Evolutionary conservation across 2,888 invertebrate genomes (phyloP), one percentile per base, ranked within the genome.

Genomic region (Lamproptera curius): DNA sequence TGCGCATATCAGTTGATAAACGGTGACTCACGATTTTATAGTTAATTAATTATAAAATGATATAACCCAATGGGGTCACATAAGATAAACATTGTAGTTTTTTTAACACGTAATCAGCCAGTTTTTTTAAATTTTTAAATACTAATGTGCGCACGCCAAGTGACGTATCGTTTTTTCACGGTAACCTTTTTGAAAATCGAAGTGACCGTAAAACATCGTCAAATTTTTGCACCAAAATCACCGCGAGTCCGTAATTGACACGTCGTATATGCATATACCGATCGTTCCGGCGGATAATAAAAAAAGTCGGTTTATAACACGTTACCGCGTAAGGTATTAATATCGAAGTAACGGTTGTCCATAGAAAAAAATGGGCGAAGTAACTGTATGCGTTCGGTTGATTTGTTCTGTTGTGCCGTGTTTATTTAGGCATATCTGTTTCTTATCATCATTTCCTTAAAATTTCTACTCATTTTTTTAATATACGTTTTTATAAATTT

Each of bases 251-350:
- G 16, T 23, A 43, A 43, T 36, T 36, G 42, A 20, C 41, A 16
- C 28, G 1, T 41, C 41, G 11, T 42, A 33, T 28, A 34, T 31
- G 31, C 13, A 11, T 26, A 20, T 39, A n/a, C n/a, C n/a, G n/a
- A n/a, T n/a, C n/a, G n/a, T n/a, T n/a, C n/a, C n/a, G n/a, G n/a
- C n/a, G n/a, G n/a, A n/a, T n/a, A n/a, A n/a, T n/a, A n/a, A n/a
- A n/a, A n/a, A n/a, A n/a, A n/a, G n/a, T n/a, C n/a, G n/a, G n/a
- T n/a, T n/a, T n/a, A n/a, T n/a, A n/a, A n/a, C n/a, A n/a, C 46
- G 48, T 46, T 71, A 75, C 74, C 63, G 72, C 73, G 64, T 53
- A 61, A 54, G 53, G 65, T 60, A 57, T 63, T 59, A 62, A 66
- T 65, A 63, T 58, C 54, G 45, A 50, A 45, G 40, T 72, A 72